Base-by-base conservation (phyloP, 2,113 vertebrate species). In the Chrysemys picta region DNA sequence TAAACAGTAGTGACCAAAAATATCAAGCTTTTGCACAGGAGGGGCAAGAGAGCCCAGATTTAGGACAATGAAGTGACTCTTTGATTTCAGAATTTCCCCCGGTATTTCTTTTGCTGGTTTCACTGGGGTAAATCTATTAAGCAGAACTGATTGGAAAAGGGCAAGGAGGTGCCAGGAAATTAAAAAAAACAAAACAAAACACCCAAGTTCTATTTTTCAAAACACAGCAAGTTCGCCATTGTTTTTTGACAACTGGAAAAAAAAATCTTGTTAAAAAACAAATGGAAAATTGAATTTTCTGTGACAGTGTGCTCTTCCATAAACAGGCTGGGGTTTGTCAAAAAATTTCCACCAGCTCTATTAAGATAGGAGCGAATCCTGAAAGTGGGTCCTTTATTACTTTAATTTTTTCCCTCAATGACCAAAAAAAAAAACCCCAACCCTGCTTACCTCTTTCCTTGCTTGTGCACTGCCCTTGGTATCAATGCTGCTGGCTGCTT, bases 401-500 rank as follows among this genome's bases (percentile, higher is more conserved):
- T 16, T 19, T 16, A 59, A 19, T 38, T 8, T 3, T 25, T n/a
- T 35, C 35, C 12, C 35, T 22, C 22, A 8, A 14, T 27, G 7
- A 42, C 52, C 22, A 35, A 38, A 52, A 69, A 4, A 52, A 59
- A 10, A 12, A 38, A 6, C 1, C 47, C n/a, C 53, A 78, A 16
- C 31, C 35, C 49, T 10, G 6, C n/a, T 95, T 97, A 99, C 99
- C 99, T 99, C 99, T 97, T 99, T 99, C 89, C 97, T 98, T 80
- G 99, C 99, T 2, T 94, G 97, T n/a, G 95, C 97, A 47, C 97
- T 99, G 83, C 99, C 99, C 65, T 98, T 1, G 0, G 35, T 94
- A 50, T 99, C 99, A 0, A 99, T 97, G 83, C 91, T 98, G 82
- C 97, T 96, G 83, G 99, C 99, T 4, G 99, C 98, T n/a, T 98